A percentile compares a stretch with the other conserved stretches of the same genome.
These are phyloP conservation scores for Mycteria americana DNA, from an alignment of 2,797 vertebrate species.

Conservation along the genomic window DNA sequence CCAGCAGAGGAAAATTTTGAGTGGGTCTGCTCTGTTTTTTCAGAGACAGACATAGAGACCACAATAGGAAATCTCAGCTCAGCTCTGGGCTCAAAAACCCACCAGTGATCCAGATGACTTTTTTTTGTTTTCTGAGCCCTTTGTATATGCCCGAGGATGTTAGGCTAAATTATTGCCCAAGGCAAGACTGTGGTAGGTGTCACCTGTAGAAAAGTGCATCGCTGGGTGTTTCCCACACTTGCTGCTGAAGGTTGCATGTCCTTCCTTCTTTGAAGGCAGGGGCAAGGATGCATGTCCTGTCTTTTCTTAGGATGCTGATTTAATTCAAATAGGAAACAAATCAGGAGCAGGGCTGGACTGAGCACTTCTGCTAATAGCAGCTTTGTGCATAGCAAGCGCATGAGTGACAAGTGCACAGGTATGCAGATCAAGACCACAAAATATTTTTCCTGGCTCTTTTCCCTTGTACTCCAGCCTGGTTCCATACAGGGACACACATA, in stretches of 20 bases:
- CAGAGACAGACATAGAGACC: neutral
- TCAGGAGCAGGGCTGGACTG: neutral
- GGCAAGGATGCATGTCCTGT: neutral
- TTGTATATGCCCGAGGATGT: neutral
- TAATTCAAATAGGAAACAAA: neutral
- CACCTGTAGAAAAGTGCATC: neutral
- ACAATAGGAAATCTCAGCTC: neutral
- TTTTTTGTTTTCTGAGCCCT: neutral
- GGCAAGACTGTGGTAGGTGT: neutral
- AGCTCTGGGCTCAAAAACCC: neutral
- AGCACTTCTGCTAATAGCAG: neutral
- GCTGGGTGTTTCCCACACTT: neutral
- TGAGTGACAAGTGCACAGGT: neutral
- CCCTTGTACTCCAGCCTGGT: neutral
- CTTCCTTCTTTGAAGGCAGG: neutral
- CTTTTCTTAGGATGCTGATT: neutral
- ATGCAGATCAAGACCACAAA: neutral
- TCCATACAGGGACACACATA: neutral
- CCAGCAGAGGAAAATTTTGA: neutral
- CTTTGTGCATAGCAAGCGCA: neutral
- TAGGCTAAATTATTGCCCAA: neutral
- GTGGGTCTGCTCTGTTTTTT: neutral
- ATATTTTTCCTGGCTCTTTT: neutral
- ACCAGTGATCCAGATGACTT: rapidly evolving
- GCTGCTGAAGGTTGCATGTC: neutral